Evolutionary conservation across 2,797 vertebrate species (phyloP), one percentile per base, ranked within the genome.

Genomic region (Capromys pilorides): DNA sequence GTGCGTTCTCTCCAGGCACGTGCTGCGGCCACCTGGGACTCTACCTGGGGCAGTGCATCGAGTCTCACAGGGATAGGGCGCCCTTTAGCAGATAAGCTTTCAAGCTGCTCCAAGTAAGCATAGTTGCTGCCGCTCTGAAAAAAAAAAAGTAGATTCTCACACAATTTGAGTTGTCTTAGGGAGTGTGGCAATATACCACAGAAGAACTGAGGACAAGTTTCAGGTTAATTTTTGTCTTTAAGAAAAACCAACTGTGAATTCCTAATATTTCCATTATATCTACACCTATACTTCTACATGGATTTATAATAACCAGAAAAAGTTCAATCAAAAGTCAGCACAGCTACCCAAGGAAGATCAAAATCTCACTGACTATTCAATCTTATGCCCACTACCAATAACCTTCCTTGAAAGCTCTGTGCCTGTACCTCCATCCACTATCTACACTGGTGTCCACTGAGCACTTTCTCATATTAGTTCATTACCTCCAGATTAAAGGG

Each of bases 1-100:
- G 99, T 99, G 93, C 99, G 98, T 95, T 99, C 99, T 95, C 99
- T 99, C 99, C 99, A 99, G 14, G 99, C 99, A 18, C 99, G 98
- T 0, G 99, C 99, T 0, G 99, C 98, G 4, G 99, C 99, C 73
- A 99, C 99, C 97, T 99, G 99, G 2, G 99, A 99, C 96, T 99
- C 99, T 96, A 99, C 99, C 97, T 99, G 99, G 0, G 99, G 98
- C 93, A 99, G 98, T 0, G 99, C 98, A 36, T 99, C 99, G 0
- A 99, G 98, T 10, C 99, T 98, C 59, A 99, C 99, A 0, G 99
- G 99, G 94, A 99, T 99, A 21, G 99, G 99, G 39, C 99, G 99
- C 3, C 99, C 99, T 86, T 99, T 98, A 19, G 98, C 98, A 97
- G 99, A 98, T 94, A 99, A 97, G 93, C 97, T 99, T 98, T 99